Evolutionary conservation across 2,888 invertebrate species (phyloP).

Genomic region (Drosophila trichaetosa): DNA sequence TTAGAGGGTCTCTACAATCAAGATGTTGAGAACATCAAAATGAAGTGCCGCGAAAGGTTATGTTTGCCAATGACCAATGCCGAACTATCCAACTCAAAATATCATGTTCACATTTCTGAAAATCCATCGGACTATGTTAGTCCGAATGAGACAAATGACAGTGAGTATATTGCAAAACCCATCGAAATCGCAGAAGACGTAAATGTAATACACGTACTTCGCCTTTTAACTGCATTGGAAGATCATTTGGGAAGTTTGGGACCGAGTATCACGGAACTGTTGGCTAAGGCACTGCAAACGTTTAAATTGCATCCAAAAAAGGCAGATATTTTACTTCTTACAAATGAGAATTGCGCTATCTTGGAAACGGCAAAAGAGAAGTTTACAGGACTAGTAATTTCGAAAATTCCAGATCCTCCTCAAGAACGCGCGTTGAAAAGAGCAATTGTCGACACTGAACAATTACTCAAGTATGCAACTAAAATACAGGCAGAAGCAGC

Average conservation of each 20-base stretch:
- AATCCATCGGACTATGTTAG: not conserved
- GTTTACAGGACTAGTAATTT: constrained; percentile 87
- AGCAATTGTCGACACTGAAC: constrained; percentile 88
- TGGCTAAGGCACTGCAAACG: constrained; percentile 74
- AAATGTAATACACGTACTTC: constrained; percentile 88
- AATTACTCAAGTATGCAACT: constrained; percentile 87
- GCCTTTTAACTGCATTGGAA: constrained; percentile 92
- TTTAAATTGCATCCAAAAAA: constrained; percentile 87
- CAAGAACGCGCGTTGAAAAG: constrained; percentile 89
- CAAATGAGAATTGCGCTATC: constrained; percentile 88
- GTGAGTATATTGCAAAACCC: not conserved
- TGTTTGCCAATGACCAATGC: constrained; percentile 82
- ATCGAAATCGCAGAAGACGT: constrained; percentile 39
- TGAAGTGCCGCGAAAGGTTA: constrained; percentile 73
- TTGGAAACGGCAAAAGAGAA: constrained; percentile 83
- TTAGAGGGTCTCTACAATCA: constrained; percentile 91
- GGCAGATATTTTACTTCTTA: constrained; percentile 89
- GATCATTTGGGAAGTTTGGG: constrained; percentile 92
- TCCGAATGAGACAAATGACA: not conserved
- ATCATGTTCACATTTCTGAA: constrained; percentile 87
- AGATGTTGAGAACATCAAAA: constrained; percentile 86
- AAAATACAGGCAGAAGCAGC: constrained; percentile 55
- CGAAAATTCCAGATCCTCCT: constrained; percentile 87
- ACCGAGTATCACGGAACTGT: constrained; percentile 90
- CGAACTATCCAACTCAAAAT: constrained; percentile 87